Base-by-base conservation (phyloP, 2,888 invertebrate genomes). In the Drosophila paramelanica region DNA sequence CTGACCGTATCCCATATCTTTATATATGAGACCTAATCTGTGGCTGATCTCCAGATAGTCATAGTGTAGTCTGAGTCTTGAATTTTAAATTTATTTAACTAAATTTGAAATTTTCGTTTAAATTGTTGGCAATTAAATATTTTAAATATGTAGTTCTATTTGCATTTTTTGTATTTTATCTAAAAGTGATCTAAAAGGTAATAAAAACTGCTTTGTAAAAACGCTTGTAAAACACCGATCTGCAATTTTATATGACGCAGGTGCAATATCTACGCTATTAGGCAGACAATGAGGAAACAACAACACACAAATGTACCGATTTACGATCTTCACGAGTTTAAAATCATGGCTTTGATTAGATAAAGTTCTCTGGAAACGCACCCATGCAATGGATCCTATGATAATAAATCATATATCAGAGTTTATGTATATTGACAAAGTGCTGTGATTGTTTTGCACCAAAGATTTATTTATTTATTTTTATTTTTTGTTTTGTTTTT, bases 341-440 rank as follows among this genome's bases (percentile, higher is more conserved):
- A 42, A 57, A 43, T 55, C 47, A 76, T 67, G 55, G n/a, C 57
- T 51, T 13, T 55, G 77, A 77, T 74, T 49, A 74, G 74, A 74
- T 74, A 77, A 39, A 36, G 27, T 59, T 72, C 36, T 13, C 3
- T 13, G 38, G 61, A 72, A 72, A 20, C 74, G 41, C 73, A 52
- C 77, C 73, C 36, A 42, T 31, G 23, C 17, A 25, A 38, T 13
- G 55, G 51, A 77, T 67, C 77, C 45, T 45, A 61, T 52, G 56
- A 46, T 38, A 45, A 49, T 51, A 25, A 46, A 23, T 4, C 17
- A 43, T 65, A 53, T 39, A 52, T 52, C 50, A 20, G 13, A 17
- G 10, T n/a, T 27, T 5, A 27, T 14, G 25, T 61, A 61, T 61
- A 33, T 41, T 47, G 25, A 50, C 31, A 10, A 17, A 64, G 31